These are phyloP conservation scores for Latrodectus hesperus DNA, from an alignment of 2,888 invertebrate genomes.

Conservation along the genomic window DNA sequence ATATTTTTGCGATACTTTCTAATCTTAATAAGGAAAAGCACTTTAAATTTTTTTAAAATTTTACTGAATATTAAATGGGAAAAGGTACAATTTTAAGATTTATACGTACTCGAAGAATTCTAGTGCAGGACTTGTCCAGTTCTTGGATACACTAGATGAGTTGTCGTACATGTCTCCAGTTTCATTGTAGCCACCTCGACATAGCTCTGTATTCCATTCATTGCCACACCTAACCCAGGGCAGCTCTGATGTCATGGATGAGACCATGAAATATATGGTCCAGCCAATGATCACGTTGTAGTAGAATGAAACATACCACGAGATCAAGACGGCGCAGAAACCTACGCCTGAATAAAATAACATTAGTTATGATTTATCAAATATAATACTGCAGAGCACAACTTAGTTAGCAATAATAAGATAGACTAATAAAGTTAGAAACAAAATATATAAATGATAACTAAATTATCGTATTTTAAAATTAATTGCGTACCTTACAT, in stretches of 20 bases:
- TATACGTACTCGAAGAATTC: constrained; percentile 73
- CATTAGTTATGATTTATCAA: no score
- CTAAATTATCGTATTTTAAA: no score
- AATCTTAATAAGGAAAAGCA: no score
- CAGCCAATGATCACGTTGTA: constrained; percentile 91
- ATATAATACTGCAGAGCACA: no score
- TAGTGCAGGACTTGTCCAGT: constrained; percentile 72
- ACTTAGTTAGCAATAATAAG: no score
- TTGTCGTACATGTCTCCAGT: background rate
- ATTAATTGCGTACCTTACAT: no score
- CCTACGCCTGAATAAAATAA: constrained; percentile 80
- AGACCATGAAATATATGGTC: constrained; percentile 87
- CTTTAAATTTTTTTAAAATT: background rate
- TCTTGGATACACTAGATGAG: constrained; percentile 55
- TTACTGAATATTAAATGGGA: background rate
- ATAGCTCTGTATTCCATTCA: constrained; percentile 83
- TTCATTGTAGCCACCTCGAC: constrained; percentile 52
- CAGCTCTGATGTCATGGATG: constrained; percentile 81
- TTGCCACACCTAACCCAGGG: constrained; percentile 90
- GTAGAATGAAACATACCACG: constrained; percentile 86
- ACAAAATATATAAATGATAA: no score
- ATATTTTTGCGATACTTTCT: no score
- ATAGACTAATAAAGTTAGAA: no score
- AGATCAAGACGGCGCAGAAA: constrained; percentile 86
- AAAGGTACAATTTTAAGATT: background rate